Base-by-base conservation (phyloP, 2,888 invertebrate genomes). In the Ochropacha duplaris region DNA sequence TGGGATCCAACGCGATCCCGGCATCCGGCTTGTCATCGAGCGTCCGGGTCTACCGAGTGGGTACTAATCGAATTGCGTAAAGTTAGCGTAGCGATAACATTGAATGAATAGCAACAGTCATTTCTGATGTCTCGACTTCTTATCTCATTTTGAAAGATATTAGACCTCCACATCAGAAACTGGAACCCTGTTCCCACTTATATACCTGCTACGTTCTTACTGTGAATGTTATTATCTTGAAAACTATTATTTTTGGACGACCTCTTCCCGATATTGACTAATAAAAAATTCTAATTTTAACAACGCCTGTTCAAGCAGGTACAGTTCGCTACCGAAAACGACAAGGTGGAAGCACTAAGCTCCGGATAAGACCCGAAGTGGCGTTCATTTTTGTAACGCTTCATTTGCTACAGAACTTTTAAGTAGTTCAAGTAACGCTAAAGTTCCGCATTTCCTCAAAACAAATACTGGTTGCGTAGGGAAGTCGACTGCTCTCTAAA, bases 361-460 rank as follows among this genome's bases (percentile, higher is more conserved):
- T 66, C 65, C 64, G 67, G 69, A 65, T 72, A 74, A 73, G 68
- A 60, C 73, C 74, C 73, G 66, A 64, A 72, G 76, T 76, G 69
- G 74, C 82, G 80, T 80, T 83, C 83, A 84, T 84, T 86, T 86
- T 83, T 83, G 84, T 84, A 81, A 86, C 85, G 86, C 83, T 87
- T 87, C 86, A 87, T 87, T 88, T 87, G 83, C 83, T 82, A 82
- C 81, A 73, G 70, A 88, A 87, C 79, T 88, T 87, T 84, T 83
- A 84, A 88, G 83, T 86, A 87, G 86, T 83, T 83, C 74, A 76
- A 79, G 79, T 75, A 79, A 79, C 76, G 78, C 71, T 79, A 75
- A 69, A 71, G 69, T 76, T 75, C 36, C 78, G 78, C 80, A 76
- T 83, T 83, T 77, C 72, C 77, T 79, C 79, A 76, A 84, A 85